phyloP scores from a whole-genome alignment of 2,888 invertebrate species.

The Limnephilus auricula region DNA sequence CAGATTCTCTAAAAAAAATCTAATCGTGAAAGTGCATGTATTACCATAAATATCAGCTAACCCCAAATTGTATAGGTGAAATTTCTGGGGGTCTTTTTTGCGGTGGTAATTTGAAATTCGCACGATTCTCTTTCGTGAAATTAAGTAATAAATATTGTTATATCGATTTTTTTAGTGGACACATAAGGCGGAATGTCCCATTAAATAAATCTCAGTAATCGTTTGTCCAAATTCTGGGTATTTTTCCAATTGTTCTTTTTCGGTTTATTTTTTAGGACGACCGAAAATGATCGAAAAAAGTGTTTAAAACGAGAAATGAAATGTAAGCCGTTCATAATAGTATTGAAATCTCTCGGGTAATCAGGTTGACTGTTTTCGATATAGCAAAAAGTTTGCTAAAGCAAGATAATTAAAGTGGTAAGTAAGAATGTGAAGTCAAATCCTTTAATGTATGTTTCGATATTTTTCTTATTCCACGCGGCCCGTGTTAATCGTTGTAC shows the following conservation, averaged over 20 bases:
- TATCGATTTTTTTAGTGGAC: constrained; percentile 44
- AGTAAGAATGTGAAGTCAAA: too few species aligned
- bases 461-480: too few species aligned
- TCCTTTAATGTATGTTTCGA: too few species aligned
- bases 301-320: background rate
- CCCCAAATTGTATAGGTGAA: background rate
- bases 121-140: constrained; percentile 28
- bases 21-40: constrained; percentile 24
- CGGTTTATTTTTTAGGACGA: background rate
- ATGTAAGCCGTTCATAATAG: background rate
- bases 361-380: background rate
- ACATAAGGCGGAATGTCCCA: constrained; percentile 47
- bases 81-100: background rate
- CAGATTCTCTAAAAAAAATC: background rate
- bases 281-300: background rate
- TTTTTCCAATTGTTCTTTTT: background rate
- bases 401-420: too few species aligned
- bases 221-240: constrained; percentile 50
- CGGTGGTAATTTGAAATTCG: constrained; percentile 31
- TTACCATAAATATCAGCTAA: constrained; percentile 1
- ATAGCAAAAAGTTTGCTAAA: background rate
- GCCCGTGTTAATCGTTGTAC: too few species aligned
- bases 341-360: background rate
- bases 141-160: constrained; percentile 52
- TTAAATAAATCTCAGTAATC: constrained; percentile 57